Conservation (phyloP, 2,888 invertebrate genomes). For the Torymus texanus region DNA sequence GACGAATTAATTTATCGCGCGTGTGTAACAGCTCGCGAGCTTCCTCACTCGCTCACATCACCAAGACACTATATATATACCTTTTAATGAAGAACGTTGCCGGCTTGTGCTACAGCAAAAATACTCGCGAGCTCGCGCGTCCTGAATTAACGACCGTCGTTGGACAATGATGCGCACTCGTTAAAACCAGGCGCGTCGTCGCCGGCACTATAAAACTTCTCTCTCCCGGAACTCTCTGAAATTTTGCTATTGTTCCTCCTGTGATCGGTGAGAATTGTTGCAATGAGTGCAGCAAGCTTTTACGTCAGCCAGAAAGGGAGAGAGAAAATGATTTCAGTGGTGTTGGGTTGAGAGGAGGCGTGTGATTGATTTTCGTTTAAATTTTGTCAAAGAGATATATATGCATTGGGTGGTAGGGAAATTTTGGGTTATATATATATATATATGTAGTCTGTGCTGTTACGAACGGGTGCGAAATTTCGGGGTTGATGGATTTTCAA, state of each 20-base stretch:
- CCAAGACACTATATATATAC: too few relatives aligned
- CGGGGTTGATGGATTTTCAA: too few relatives aligned
- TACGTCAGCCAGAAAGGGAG: not conserved
- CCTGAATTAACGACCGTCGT: constrained; percentile 52
- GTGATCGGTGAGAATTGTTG: not conserved
- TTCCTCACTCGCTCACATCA: too few relatives aligned
- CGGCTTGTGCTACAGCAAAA: constrained; percentile 5
- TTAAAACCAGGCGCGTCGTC: constrained; percentile 35
- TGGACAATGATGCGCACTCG: constrained; percentile 51
- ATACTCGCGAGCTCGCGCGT: not conserved
- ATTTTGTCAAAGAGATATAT: not conserved
- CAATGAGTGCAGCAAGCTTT: not conserved
- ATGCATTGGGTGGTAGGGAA: too few relatives aligned
- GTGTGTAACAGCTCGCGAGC: not conserved
- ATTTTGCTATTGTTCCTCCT: constrained; percentile 29
- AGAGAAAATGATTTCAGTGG: not conserved
- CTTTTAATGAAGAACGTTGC: too few relatives aligned
- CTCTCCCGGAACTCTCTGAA: constrained; percentile 1
- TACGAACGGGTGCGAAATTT: too few relatives aligned
- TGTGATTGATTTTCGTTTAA: constrained; percentile 50
- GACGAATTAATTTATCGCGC: not conserved
- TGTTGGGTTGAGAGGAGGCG: not conserved
- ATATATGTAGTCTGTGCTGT: too few relatives aligned
- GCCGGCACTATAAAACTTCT: constrained; percentile 20
- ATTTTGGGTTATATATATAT: too few relatives aligned